Base-by-base conservation (phyloP, 2,113 vertebrate genomes). In the Leptosomus discolor region DNA sequence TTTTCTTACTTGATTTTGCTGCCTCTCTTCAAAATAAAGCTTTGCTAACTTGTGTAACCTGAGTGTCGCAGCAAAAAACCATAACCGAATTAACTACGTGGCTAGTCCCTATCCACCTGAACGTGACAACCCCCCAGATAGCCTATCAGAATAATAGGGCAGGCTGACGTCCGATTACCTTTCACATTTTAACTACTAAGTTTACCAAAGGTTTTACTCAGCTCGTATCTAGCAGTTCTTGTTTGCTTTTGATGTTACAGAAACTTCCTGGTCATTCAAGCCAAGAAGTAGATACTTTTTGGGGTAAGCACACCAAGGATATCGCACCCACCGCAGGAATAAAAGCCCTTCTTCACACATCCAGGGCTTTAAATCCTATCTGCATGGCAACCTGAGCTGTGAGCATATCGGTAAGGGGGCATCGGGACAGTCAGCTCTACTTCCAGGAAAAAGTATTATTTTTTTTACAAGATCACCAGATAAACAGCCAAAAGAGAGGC, bases 241-340 rank as follows among this genome's bases (percentile, higher is more conserved):
- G 94, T 97, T 97, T 97, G 91, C 61, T 92, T 95, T 96, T 92
- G 96, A 97, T 96, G 96, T 80, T 78, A 83, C 60, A 88, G 95
- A 96, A 96, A 96, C 91, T 97, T 97, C 96, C 96, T 94, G 93
- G 85, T 94, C 54, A 89, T 83, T 69, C 30, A 85, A 94, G 76
- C 85, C 92, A 93, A 92, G 64, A 26, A 79, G 22, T 86, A 81
- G 78, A 85, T 29, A 95, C 43, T 48, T 94, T 78, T 0, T 64
- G 36, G 60, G 57, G 65, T 43, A 86, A 81, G 80, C 51, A 67
- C 77, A 91, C 68, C 53, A 68, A 53, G 77, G 95, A 85, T 77
- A 90, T 36, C 5, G 3, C 56, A 56, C 64, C 94, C 63, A 48
- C 53, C 5, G 1, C 61, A 56, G 30, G 73, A 94, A 89, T 64